These are phyloP conservation scores for Dufourea novaeangliae DNA, from an alignment of 1,140 invertebrate genomes.

Conservation along the genomic window DNA sequence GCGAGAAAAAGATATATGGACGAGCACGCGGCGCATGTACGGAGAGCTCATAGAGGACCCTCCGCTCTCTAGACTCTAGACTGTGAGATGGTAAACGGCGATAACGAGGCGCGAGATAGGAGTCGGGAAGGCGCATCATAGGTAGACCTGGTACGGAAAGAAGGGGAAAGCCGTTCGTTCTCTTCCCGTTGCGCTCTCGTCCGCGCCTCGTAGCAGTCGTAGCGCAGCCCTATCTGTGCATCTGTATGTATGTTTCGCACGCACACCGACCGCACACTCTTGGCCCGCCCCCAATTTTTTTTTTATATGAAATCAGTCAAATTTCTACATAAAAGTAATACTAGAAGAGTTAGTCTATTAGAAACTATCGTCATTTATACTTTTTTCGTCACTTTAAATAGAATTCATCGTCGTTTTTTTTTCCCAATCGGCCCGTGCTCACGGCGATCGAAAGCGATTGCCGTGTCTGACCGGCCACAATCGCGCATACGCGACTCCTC, in stretches of 20 bases:
- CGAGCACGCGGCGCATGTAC: conserved; percentile 17
- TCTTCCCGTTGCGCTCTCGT: not conserved
- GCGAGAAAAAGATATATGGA: conserved; percentile 45
- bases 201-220: conserved; percentile 40
- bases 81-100: conserved; percentile 67
- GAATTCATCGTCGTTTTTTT: no score
- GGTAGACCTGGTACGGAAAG: not conserved
- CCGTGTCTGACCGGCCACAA: conserved; percentile 2
- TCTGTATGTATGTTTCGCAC: conserved; percentile 50
- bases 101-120: conserved; percentile 73
- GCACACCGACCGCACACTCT: not conserved
- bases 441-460: conserved; percentile 35
- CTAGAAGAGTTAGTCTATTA: no score
- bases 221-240: conserved; percentile 42
- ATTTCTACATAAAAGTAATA: no score
- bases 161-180: conserved; percentile 35
- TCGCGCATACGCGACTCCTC: no score
- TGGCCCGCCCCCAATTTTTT: no score
- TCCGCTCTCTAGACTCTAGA: conserved; percentile 43
- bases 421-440: not conserved
- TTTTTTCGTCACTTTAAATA: no score
- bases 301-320: no score
- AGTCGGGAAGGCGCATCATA: conserved; percentile 56
- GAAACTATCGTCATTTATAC: no score
- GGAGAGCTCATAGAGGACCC: conserved; percentile 9